Evolutionary conservation across 2,113 vertebrate species (phyloP), one percentile per base, ranked within the genome.

Genomic region (Amia ocellicauda): DNA sequence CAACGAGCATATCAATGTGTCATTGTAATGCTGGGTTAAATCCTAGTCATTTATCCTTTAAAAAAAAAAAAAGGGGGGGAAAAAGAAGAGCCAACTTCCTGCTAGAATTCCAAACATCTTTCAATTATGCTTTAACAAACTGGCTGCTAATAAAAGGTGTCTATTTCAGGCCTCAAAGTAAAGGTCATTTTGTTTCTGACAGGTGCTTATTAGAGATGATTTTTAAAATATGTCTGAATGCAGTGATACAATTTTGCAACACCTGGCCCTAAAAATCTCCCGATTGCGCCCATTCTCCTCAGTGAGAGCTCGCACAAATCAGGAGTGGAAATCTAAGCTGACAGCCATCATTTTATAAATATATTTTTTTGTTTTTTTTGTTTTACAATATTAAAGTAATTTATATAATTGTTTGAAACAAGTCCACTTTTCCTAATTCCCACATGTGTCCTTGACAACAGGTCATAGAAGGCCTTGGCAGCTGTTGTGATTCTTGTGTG

Each of bases 341-440:
- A 86, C 88, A 83, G 86, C 84, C 89, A 89, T 91, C 89, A 81
- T 84, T 74, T 81, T 82, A 84, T 83, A 83, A 83, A 83, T 85
- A 86, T 83, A 85, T 77, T 75, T 74, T 70, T 74, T 68, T 53
- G 80, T 81, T 87, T 85, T 90, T 68, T 71, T 83, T 86, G 79
- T 86, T 90, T 86, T 90, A 86, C 84, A 90, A 94, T 91, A 88
- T 92, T 90, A 89, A 89, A 83, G 85, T 93, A 94, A 96, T 93
- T 94, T 89, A 84, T 88, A 83, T 92, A 94, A 96, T 96, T 95
- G 81, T 88, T 95, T 84, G 83, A 91, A 92, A 85, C 82, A 91
- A 89, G 82, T 84, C 85, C 87, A 90, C 89, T 90, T 90, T 88
- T 88, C 83, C 83, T 91, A 94, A 94, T 93, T 92, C 89, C 88